Conservation (phyloP, 2,113 vertebrate genomes). For the Ameiurus melas region DNA sequence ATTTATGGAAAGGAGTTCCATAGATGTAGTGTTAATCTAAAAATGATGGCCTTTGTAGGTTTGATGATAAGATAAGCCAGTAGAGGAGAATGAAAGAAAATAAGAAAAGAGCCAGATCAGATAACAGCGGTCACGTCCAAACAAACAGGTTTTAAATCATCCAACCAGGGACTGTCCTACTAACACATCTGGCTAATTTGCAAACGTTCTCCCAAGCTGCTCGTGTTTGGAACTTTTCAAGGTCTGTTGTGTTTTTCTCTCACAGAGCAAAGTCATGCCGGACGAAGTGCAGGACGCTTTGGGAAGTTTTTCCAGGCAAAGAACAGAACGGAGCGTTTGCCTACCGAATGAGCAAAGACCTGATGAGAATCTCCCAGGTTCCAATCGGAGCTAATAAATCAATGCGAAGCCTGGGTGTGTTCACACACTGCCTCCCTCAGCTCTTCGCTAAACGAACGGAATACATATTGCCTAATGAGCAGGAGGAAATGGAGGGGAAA, state of each 20-base stretch:
- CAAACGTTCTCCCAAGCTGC: slow-evolving; percentile 4
- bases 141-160: slow-evolving; percentile 31
- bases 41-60: neutral
- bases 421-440: slow-evolving; percentile 53
- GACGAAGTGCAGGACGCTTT: neutral
- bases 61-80: neutral
- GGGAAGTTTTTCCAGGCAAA: slow-evolving; percentile 13
- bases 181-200: slow-evolving; percentile 37
- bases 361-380: slow-evolving; percentile 59
- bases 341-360: slow-evolving; percentile 54
- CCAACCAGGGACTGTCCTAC: slow-evolving; percentile 11
- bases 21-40: neutral
- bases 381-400: slow-evolving; percentile 69
- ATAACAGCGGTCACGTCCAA: neutral
- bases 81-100: neutral
- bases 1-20: neutral
- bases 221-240: slow-evolving; percentile 35
- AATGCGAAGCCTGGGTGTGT: slow-evolving; percentile 56
- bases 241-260: slow-evolving; percentile 10
- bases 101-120: neutral
- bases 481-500: slow-evolving; percentile 33
- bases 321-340: neutral
- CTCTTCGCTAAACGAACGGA: slow-evolving; percentile 69
- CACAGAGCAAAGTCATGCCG: slow-evolving; percentile 10
- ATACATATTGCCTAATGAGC: slow-evolving; percentile 68